phyloP scores from a whole-genome alignment of 2,888 invertebrate genomes.

The Mythimna pallens region DNA sequence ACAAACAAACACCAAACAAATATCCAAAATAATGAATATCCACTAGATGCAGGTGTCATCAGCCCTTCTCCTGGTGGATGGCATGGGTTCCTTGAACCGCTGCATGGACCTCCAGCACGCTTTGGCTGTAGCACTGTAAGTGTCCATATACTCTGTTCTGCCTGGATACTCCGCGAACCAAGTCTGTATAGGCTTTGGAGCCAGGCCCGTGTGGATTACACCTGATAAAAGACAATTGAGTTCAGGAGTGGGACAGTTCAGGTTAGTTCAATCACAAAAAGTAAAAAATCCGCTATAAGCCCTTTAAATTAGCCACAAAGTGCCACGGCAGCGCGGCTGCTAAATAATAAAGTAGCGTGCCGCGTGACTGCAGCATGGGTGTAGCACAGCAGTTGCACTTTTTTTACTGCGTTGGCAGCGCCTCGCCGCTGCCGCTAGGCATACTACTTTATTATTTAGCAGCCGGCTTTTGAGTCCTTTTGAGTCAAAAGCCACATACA shows the following conservation, averaged over 20 bases:
- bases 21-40: conserved; percentile 17
- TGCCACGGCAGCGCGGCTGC: too few species aligned
- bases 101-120: conserved; percentile 91
- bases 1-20: conserved; percentile 51
- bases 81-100: conserved; percentile 91
- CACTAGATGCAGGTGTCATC: conserved; percentile 88
- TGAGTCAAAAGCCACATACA: too few species aligned
- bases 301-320: too few species aligned
- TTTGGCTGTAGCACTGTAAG: conserved; percentile 91
- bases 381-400: neutral
- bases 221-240: conserved; percentile 39
- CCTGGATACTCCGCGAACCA: conserved; percentile 91
- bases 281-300: neutral
- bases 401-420: too few species aligned
- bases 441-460: too few species aligned
- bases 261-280: neutral
- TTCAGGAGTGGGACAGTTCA: neutral
- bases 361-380: too few species aligned
- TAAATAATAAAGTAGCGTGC: too few species aligned
- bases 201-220: conserved; percentile 78
- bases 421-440: too few species aligned
- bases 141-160: conserved; percentile 92
- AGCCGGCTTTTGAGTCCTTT: neutral
- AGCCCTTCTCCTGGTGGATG: conserved; percentile 91
- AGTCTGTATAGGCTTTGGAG: conserved; percentile 87